These are phyloP conservation scores for Synergus gifuensis DNA, from an alignment of 2,888 invertebrate genomes.

Conservation along the genomic window DNA sequence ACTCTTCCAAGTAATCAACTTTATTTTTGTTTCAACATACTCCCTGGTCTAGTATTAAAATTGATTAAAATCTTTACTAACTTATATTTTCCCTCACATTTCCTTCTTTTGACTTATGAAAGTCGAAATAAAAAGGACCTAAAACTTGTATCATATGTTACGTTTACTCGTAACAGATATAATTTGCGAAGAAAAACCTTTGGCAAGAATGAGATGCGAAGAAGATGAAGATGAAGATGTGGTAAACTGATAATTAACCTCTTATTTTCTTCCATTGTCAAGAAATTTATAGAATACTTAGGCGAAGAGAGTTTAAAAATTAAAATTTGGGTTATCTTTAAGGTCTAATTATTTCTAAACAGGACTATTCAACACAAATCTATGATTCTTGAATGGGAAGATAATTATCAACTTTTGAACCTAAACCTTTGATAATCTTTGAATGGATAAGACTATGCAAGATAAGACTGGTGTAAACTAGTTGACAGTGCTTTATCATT, in stretches of 20 bases:
- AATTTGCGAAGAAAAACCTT: neutral
- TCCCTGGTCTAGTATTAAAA: neutral
- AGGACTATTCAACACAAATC: slow-evolving; percentile 2
- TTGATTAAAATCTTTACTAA: neutral
- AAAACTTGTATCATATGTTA: too few species aligned
- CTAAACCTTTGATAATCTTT: slow-evolving; percentile 19
- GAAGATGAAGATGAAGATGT: neutral
- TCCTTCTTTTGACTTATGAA: neutral
- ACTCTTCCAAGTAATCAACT: neutral
- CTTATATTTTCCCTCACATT: neutral
- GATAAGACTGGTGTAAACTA: slow-evolving; percentile 10
- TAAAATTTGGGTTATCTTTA: neutral
- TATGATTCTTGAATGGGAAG: slow-evolving; percentile 13
- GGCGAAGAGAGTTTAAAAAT: neutral
- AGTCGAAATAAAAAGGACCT: neutral
- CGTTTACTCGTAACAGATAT: neutral
- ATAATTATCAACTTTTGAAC: slow-evolving; percentile 32
- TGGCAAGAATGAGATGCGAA: neutral
- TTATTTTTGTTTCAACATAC: neutral
- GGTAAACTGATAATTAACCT: neutral
- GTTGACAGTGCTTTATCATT: slow-evolving; percentile 1
- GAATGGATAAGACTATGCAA: neutral
- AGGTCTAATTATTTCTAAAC: neutral
- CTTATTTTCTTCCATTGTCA: neutral
- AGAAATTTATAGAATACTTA: neutral